phyloP scores from a whole-genome alignment of 2,113 vertebrate genomes.

The Plectropomus leopardus region DNA sequence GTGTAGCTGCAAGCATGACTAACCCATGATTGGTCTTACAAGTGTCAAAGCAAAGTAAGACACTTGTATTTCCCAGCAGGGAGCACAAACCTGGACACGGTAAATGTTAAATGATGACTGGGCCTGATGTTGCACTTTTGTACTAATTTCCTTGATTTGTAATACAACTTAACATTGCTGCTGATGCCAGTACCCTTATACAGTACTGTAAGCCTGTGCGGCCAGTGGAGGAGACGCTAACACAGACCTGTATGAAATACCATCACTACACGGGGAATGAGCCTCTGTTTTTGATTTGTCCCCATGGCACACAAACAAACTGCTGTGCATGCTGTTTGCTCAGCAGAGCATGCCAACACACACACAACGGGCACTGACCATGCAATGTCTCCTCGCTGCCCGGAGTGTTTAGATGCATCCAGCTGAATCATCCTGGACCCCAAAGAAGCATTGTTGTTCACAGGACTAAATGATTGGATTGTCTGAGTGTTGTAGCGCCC shows the following conservation, averaged over 20 bases:
- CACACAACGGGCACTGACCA: slow-evolving; percentile 23
- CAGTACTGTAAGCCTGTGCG: not conserved
- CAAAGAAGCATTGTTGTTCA: slow-evolving; percentile 31
- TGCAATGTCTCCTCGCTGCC: slow-evolving; percentile 29
- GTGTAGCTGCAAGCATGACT: not conserved
- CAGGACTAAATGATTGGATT: slow-evolving; percentile 51
- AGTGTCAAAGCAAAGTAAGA: not conserved
- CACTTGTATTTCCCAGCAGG: not conserved
- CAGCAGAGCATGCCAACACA: slow-evolving; percentile 16
- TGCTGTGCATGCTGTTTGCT: slow-evolving; percentile 12
- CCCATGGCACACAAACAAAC: slow-evolving; percentile 5
- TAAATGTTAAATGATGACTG: slow-evolving; percentile 1
- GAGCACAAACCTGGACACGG: not conserved
- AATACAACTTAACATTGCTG: not conserved
- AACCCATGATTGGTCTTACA: not conserved
- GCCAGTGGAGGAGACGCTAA: not conserved
- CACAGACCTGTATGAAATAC: slow-evolving; percentile 9
- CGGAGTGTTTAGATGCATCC: slow-evolving; percentile 27
- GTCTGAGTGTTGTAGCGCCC: slow-evolving; percentile 20
- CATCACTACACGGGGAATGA: slow-evolving; percentile 6
- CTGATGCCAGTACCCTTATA: not conserved
- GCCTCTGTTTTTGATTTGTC: slow-evolving; percentile 23
- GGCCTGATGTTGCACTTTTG: not conserved
- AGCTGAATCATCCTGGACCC: slow-evolving; percentile 35
- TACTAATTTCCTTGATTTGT: not conserved